phyloP scores from a whole-genome alignment of 2,797 vertebrate species.

The Lindbergichthys nudifrons region DNA sequence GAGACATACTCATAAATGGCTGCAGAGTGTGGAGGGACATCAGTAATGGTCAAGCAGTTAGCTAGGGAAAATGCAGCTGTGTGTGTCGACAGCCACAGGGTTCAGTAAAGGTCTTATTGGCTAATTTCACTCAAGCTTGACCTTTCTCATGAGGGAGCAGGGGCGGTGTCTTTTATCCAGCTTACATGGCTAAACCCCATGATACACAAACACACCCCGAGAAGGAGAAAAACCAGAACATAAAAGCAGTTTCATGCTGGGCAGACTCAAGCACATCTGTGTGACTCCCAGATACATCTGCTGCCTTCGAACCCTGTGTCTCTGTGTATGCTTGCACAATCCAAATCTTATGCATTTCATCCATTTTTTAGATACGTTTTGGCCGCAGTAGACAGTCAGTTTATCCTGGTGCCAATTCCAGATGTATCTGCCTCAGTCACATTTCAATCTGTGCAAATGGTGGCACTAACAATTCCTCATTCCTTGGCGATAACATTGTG shows the following conservation, averaged over 20 bases:
- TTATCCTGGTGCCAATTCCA: not conserved
- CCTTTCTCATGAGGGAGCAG: slow-evolving; percentile 62
- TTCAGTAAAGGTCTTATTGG: slow-evolving; percentile 63
- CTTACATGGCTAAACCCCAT: slow-evolving; percentile 49
- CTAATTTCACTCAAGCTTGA: slow-evolving; percentile 70
- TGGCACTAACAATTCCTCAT: not conserved
- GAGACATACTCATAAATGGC: slow-evolving; percentile 59
- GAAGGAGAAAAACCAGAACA: slow-evolving; percentile 20
- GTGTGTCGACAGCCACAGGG: slow-evolving; percentile 61
- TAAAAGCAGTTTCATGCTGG: slow-evolving; percentile 19
- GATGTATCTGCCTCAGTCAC: not conserved
- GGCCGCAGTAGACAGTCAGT: not conserved
- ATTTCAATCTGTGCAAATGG: not conserved
- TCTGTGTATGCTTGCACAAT: not conserved
- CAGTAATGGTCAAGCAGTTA: slow-evolving; percentile 58
- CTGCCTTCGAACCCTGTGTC: slow-evolving; percentile 11
- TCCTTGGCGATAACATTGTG: not conserved
- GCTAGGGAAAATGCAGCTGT: slow-evolving; percentile 50
- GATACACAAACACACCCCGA: slow-evolving; percentile 38
- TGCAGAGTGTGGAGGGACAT: slow-evolving; percentile 54
- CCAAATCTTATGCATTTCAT: slow-evolving; percentile 3
- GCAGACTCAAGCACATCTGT: slow-evolving; percentile 20
- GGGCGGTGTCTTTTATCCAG: slow-evolving; percentile 44
- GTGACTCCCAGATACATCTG: slow-evolving; percentile 1
- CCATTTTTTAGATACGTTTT: not conserved